phyloP scores from a whole-genome alignment of 2,888 invertebrate species.

The Synanthedon vespiformis region DNA sequence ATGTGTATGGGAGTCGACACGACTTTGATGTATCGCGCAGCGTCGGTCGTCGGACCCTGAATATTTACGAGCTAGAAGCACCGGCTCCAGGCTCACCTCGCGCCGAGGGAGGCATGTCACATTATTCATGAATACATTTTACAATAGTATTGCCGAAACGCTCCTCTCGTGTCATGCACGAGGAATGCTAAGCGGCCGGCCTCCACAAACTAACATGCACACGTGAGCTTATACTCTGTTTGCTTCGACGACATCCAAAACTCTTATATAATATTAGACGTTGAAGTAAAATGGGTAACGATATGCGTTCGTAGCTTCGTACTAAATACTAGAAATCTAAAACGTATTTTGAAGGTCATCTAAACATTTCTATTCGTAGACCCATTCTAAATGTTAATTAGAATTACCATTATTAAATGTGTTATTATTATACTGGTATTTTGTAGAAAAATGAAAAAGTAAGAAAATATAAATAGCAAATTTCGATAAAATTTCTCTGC shows the following conservation, averaged over 20 bases:
- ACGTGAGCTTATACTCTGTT: not conserved
- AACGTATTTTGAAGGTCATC: too few relatives aligned
- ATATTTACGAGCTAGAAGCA: constrained; percentile 41
- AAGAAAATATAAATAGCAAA: too few relatives aligned
- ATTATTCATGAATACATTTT: constrained; percentile 51
- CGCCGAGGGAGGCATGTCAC: constrained; percentile 29
- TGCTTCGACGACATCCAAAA: not conserved
- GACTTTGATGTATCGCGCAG: constrained; percentile 51
- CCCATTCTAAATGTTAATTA: too few relatives aligned
- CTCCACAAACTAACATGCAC: not conserved
- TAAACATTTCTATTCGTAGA: too few relatives aligned
- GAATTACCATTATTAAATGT: too few relatives aligned
- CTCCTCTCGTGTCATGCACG: constrained; percentile 13
- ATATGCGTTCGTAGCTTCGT: too few relatives aligned
- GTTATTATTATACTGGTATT: too few relatives aligned
- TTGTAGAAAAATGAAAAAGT: too few relatives aligned
- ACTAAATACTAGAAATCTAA: too few relatives aligned
- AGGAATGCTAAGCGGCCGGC: constrained; percentile 3
- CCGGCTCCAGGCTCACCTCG: constrained; percentile 8
- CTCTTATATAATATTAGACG: too few relatives aligned
- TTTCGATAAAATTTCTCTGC: too few relatives aligned
- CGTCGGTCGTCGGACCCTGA: constrained; percentile 45
- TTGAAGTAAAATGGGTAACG: too few relatives aligned
- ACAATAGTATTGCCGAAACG: constrained; percentile 28
- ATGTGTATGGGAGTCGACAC: constrained; percentile 33